These are phyloP conservation scores for Diplodus sargus DNA, from an alignment of 2,797 vertebrate species.

Conservation along the genomic window DNA sequence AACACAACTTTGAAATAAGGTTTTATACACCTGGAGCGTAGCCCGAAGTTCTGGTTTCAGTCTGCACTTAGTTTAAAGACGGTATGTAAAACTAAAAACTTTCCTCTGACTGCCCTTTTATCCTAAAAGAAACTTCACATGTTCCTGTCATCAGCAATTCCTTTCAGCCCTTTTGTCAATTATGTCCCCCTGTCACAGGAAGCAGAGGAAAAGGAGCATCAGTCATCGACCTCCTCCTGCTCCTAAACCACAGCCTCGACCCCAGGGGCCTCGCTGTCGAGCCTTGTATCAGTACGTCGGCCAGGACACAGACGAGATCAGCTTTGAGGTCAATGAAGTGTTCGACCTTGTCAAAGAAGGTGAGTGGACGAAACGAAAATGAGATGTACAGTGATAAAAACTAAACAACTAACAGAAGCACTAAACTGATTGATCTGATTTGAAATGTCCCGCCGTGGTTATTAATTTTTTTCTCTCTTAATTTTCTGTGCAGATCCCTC, in stretches of 20 bases:
- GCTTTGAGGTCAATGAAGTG: slow-evolving; percentile 90
- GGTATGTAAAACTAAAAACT: background rate
- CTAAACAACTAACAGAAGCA: background rate
- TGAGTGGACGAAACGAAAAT: slow-evolving; percentile 61
- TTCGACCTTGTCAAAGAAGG: slow-evolving; percentile 93
- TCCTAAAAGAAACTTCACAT: background rate
- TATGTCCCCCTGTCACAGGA: slow-evolving; percentile 74
- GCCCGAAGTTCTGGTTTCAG: background rate
- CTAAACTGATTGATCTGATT: background rate
- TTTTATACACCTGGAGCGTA: background rate
- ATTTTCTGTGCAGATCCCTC: slow-evolving; percentile 86
- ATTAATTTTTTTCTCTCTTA: slow-evolving; percentile 8
- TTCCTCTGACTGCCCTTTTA: background rate
- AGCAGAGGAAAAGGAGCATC: slow-evolving; percentile 91
- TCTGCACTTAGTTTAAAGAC: background rate
- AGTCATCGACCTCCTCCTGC: slow-evolving; percentile 89
- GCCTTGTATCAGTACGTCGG: slow-evolving; percentile 93
- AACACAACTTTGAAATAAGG: background rate
- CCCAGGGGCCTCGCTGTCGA: slow-evolving; percentile 85
- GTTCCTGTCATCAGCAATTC: slow-evolving; percentile 1
- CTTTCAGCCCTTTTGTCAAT: background rate
- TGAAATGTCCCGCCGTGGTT: background rate
- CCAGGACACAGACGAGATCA: slow-evolving; percentile 96
- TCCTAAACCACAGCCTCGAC: slow-evolving; percentile 86
- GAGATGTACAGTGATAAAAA: background rate